phyloP scores from a whole-genome alignment of 2,888 invertebrate genomes.

The Eupithecia centaureata region DNA sequence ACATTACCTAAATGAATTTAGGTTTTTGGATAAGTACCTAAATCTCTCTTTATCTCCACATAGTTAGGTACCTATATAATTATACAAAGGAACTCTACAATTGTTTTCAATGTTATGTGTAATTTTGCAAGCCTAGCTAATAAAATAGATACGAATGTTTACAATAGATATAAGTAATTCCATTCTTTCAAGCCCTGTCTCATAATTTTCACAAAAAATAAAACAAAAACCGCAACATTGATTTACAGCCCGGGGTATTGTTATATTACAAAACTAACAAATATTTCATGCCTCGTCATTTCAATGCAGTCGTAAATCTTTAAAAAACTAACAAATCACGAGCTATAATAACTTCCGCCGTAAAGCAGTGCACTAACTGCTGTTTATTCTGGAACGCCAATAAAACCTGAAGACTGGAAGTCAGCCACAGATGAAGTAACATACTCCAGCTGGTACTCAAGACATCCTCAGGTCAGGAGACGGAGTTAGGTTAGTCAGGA shows the following conservation, averaged over 20 bases:
- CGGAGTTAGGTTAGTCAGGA: not conserved
- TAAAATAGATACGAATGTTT: no score
- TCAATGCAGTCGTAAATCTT: slow-evolving; percentile 32
- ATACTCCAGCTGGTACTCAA: slow-evolving; percentile 23
- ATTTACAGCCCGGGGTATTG: slow-evolving; percentile 17
- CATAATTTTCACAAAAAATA: slow-evolving; percentile 6
- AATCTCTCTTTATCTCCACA: no score
- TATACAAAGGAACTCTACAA: no score
- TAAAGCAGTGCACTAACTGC: slow-evolving; percentile 53
- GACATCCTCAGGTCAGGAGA: not conserved
- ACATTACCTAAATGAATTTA: no score
- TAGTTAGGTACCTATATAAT: no score
- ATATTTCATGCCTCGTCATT: slow-evolving; percentile 32
- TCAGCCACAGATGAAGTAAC: slow-evolving; percentile 35
- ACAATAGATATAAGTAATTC: not conserved
- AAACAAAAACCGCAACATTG: slow-evolving; percentile 7
- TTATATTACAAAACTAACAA: slow-evolving; percentile 26
- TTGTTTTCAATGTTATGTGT: no score
- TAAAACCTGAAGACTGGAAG: slow-evolving; percentile 65
- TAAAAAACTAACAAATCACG: slow-evolving; percentile 43
- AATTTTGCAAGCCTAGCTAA: no score
- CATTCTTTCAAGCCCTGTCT: slow-evolving; percentile 2
- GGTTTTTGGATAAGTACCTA: no score
- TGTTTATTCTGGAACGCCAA: slow-evolving; percentile 43
- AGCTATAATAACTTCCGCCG: slow-evolving; percentile 44